Evolutionary conservation across 2,797 vertebrate species (phyloP), one percentile per base, ranked within the genome.

Genomic region (Cyprinodon diabolis): DNA sequence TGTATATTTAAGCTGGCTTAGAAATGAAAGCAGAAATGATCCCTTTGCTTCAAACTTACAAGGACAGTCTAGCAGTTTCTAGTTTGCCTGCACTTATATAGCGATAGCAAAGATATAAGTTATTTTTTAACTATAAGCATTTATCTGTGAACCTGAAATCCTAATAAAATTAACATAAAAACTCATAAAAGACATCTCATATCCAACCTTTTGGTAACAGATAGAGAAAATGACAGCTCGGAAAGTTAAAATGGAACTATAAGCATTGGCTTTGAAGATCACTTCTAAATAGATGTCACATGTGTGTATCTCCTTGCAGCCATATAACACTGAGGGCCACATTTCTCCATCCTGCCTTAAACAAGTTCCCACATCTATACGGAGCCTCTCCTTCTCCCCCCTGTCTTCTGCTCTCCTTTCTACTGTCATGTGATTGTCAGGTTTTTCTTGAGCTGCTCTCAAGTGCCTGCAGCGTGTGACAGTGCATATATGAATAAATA

Each of bases 401-500:
- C 80, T 71, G 79, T 80, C 82, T 81, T 79, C 83, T 21, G 73
- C 78, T 70, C 74, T 40, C 78, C 77, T 81, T 77, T 75, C 72
- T 77, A 66, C 82, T 77, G 85, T 75, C 68, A 43, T 78, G 17
- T 90, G 89, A 91, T 86, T 91, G 87, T 91, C 91, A 90, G 89
- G 85, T 86, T 89, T 65, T 86, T 90, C 87, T 82, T 77, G 70
- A 87, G 89, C 78, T 88, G 87, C 89, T 89, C 87, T 90, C 82
- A 75, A 86, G 84, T 79, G 87, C 90, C 88, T 85, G 79, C 75
- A 82, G 90, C 78, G 77, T 83, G 86, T 91, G 90, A 92, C 90
- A 85, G 87, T 79, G 90, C 89, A 90, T 92, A 90, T 87, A 92
- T 92, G 88, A 92, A 92, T 93, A 91, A 91, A 91, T 91, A 88